Evolutionary conservation across 2,113 vertebrate species (phyloP).

Genomic region (Lanius ludovicianus): DNA sequence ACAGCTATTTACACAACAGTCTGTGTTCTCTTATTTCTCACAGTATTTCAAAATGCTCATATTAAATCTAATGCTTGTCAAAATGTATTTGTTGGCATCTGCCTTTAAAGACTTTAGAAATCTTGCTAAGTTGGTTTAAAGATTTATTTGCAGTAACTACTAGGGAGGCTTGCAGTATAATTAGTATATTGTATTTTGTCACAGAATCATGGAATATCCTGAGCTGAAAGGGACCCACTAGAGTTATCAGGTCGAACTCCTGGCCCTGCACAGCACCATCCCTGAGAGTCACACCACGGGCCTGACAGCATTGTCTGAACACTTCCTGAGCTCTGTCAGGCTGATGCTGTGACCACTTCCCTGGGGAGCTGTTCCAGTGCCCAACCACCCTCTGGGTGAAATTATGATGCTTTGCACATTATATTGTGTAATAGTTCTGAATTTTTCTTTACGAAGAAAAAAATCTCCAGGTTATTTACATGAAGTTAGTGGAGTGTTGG

Average conservation of each 20-base stretch:
- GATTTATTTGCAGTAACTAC: background rate
- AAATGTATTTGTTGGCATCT: background rate
- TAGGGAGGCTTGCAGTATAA: background rate
- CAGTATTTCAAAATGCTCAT: background rate
- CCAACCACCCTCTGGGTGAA: background rate
- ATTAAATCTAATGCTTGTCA: background rate
- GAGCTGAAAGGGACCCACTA: background rate
- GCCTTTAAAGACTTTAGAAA: background rate
- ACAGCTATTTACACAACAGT: background rate
- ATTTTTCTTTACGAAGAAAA: background rate
- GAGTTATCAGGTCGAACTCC: background rate
- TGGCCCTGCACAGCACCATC: too few relatives aligned
- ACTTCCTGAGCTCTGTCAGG: background rate
- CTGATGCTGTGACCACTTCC: background rate
- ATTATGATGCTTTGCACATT: background rate
- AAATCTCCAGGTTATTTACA: background rate
- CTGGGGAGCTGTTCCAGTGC: background rate
- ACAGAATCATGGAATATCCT: background rate
- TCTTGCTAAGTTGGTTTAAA: background rate
- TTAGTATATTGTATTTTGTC: background rate
- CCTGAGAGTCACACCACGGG: too few relatives aligned
- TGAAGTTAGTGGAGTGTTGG: background rate
- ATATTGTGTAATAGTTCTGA: background rate
- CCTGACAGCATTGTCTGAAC: accelerated
- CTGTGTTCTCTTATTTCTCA: background rate